phyloP scores from a whole-genome alignment of 2,113 vertebrate genomes.

The Tiliqua scincoides region DNA sequence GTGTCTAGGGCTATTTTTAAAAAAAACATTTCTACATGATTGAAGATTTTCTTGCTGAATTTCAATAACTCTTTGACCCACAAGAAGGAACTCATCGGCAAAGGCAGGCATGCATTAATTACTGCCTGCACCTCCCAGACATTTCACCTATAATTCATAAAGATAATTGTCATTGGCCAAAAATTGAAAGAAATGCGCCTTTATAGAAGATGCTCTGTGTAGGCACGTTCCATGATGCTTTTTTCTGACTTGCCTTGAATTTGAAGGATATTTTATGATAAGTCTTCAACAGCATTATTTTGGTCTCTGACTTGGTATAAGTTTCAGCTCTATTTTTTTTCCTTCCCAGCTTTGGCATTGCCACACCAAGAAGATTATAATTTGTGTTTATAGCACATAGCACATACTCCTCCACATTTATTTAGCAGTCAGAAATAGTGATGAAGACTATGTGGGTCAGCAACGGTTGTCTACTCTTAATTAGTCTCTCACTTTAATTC shows the following conservation, averaged over 20 bases:
- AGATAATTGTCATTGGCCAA: constrained; percentile 65
- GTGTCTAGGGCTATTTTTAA: constrained; percentile 55
- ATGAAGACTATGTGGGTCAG: not conserved
- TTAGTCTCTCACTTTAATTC: not conserved
- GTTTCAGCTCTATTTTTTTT: not conserved
- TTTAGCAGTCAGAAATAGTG: too few species aligned
- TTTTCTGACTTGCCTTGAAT: constrained; percentile 53
- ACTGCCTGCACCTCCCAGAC: constrained; percentile 64
- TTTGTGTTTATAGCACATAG: not conserved
- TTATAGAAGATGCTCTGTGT: constrained; percentile 40
- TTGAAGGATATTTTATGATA: constrained; percentile 54
- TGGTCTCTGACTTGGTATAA: not conserved
- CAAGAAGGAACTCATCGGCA: constrained; percentile 70
- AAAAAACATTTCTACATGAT: constrained; percentile 61
- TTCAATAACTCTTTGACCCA: constrained; percentile 68
- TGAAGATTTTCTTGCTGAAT: constrained; percentile 63
- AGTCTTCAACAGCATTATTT: constrained; percentile 43
- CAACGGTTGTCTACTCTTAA: not conserved
- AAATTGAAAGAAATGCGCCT: constrained; percentile 17
- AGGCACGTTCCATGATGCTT: constrained; percentile 44
- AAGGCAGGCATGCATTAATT: constrained; percentile 70
- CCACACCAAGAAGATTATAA: not conserved
- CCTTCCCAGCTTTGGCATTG: not conserved
- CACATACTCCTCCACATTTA: too few species aligned
- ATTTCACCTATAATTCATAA: constrained; percentile 69